phyloP scores from a whole-genome alignment of 2,888 invertebrate species.

The Zele albiditarsus region DNA sequence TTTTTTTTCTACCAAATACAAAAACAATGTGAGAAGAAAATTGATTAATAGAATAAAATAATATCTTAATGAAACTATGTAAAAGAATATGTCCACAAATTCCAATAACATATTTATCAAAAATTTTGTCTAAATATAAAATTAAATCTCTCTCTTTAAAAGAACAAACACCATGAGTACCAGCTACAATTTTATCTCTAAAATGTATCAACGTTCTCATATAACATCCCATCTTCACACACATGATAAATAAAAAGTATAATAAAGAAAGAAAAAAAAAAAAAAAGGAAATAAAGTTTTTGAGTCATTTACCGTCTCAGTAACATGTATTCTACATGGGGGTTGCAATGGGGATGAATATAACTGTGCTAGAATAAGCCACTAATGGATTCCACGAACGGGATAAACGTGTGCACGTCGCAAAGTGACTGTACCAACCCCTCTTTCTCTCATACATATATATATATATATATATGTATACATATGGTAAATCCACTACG shows the following conservation, averaged over 20 bases:
- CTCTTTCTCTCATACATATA: conserved; percentile 15
- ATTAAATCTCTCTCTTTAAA: too few species aligned
- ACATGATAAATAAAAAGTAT: neutral
- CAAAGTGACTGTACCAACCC: conserved; percentile 22
- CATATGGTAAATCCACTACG: conserved; percentile 22
- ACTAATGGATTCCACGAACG: conserved; percentile 44
- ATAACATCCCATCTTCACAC: too few species aligned
- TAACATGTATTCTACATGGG: conserved; percentile 25
- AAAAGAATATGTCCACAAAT: too few species aligned
- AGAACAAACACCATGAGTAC: too few species aligned
- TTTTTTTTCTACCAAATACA: too few species aligned
- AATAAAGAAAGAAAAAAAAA: conserved; percentile 25
- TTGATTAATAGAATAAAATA: too few species aligned
- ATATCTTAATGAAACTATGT: too few species aligned
- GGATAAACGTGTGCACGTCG: conserved; percentile 37
- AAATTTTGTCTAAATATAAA: too few species aligned
- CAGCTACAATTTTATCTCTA: too few species aligned
- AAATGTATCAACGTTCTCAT: too few species aligned
- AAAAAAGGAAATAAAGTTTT: conserved; percentile 5
- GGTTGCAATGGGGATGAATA: conserved; percentile 8
- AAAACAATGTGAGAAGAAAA: too few species aligned
- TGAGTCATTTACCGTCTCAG: conserved; percentile 27
- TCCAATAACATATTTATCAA: too few species aligned
- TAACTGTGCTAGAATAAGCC: conserved; percentile 23
- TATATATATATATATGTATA: conserved; percentile 4